These are phyloP conservation scores for Sinocyclocheilus anshuiensis DNA, from an alignment of 2,113 vertebrate species.

Conservation along the genomic window DNA sequence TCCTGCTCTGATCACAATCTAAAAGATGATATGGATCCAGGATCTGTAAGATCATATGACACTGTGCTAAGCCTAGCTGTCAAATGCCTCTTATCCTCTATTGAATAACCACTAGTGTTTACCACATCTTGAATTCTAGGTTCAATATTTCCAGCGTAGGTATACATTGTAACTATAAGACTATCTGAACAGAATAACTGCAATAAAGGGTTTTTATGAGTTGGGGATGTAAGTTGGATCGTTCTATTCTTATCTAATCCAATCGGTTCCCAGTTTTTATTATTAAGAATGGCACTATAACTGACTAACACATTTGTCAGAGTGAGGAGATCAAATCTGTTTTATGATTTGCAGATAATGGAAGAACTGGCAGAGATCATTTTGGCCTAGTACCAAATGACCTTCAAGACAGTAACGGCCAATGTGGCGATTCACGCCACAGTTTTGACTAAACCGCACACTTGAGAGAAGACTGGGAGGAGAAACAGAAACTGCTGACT, in stretches of 20 bases:
- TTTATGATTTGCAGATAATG: constrained; percentile 7
- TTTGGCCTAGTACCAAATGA: constrained; percentile 8
- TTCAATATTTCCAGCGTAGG: neutral
- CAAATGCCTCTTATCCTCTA: neutral
- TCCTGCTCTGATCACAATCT: neutral
- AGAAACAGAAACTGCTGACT: constrained; percentile 51
- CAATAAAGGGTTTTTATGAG: neutral
- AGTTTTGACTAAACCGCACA: constrained; percentile 32
- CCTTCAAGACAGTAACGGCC: constrained; percentile 15
- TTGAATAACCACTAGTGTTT: neutral
- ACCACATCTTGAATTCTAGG: neutral
- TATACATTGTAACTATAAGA: neutral
- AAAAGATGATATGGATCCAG: neutral
- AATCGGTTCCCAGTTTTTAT: neutral
- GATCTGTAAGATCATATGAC: constrained; percentile 4
- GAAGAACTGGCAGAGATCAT: neutral
- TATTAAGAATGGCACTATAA: neutral
- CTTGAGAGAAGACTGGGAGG: constrained; percentile 1
- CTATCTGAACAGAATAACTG: neutral
- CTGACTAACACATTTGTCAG: neutral
- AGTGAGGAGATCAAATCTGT: neutral
- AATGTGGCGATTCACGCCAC: constrained; percentile 28
- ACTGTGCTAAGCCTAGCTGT: neutral
- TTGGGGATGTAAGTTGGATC: neutral
- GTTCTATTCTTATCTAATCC: neutral